Percentiles rank a stretch among this genome's conserved stretches.
Conservation (phyloP, 2,888 invertebrate species). For the Drosophila formosana region DNA sequence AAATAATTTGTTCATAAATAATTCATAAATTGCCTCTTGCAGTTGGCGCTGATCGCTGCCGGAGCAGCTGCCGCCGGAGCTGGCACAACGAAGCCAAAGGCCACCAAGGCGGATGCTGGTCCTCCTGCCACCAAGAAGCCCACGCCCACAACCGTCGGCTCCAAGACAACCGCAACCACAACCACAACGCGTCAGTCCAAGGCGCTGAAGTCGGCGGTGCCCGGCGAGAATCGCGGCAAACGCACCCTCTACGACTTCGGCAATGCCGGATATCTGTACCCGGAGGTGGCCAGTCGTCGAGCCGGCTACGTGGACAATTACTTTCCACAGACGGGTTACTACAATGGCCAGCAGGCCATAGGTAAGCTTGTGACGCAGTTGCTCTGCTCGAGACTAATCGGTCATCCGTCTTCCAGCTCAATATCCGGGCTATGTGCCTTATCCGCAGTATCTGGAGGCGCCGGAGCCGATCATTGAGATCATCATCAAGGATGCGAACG, state of each 20-base stretch:
- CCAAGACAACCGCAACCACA: slow-evolving; percentile 17
- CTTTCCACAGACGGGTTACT: slow-evolving; percentile 77
- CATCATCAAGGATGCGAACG: slow-evolving; percentile 95
- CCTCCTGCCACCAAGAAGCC: slow-evolving; percentile 31
- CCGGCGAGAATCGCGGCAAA: slow-evolving; percentile 83
- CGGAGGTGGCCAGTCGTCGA: slow-evolving; percentile 78
- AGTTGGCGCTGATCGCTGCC: slow-evolving; percentile 77
- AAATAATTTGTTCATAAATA: slow-evolving; percentile 7
- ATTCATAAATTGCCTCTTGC: slow-evolving; percentile 45
- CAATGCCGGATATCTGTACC: slow-evolving; percentile 80
- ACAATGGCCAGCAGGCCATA: slow-evolving; percentile 80
- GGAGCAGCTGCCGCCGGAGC: slow-evolving; percentile 40
- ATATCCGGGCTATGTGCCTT: slow-evolving; percentile 80
- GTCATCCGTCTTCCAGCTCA: slow-evolving; percentile 62
- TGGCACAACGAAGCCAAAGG: slow-evolving; percentile 49
- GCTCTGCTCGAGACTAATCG: neutral
- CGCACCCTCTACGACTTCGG: slow-evolving; percentile 83
- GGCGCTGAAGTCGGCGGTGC: slow-evolving; percentile 48
- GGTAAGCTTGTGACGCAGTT: slow-evolving; percentile 49
- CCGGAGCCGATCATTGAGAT: slow-evolving; percentile 97
- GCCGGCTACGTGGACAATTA: slow-evolving; percentile 77
- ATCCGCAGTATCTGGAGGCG: slow-evolving; percentile 89
- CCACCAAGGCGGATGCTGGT: slow-evolving; percentile 31
- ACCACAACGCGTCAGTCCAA: slow-evolving; percentile 60
- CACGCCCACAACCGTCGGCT: slow-evolving; percentile 15